phyloP scores from a whole-genome alignment of 2,113 vertebrate species.

The Gopherus evgoodei region DNA sequence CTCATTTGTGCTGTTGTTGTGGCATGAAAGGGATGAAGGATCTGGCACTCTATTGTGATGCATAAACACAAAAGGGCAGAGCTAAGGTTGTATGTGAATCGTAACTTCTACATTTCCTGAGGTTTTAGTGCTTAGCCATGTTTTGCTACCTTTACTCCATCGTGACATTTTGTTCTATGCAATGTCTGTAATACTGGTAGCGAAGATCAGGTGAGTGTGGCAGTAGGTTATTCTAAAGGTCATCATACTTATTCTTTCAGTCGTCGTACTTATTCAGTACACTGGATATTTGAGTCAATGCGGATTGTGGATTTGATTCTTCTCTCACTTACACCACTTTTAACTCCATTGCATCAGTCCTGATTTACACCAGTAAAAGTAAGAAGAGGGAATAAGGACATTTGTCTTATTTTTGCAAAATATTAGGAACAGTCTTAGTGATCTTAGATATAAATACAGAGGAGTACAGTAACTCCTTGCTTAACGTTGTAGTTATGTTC shows the following conservation, averaged over 20 bases:
- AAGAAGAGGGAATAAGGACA: neutral
- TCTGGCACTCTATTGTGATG: neutral
- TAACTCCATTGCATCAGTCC: neutral
- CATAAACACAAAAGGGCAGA: neutral
- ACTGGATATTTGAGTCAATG: neutral
- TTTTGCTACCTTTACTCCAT: neutral
- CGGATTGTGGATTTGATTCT: neutral
- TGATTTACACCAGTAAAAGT: neutral
- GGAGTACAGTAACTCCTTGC: neutral
- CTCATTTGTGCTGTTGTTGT: neutral
- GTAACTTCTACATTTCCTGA: neutral
- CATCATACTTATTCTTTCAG: neutral
- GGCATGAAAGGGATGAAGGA: neutral
- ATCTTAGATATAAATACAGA: neutral
- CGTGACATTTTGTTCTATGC: neutral
- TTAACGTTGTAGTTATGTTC: too few relatives aligned
- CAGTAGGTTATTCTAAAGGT: neutral
- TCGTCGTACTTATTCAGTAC: neutral
- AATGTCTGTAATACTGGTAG: neutral
- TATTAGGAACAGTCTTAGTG: neutral
- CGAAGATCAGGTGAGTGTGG: neutral
- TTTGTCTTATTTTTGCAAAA: neutral
- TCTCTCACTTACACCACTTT: neutral
- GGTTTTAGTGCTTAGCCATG: neutral
- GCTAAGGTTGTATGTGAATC: neutral